Conservation (phyloP, 92 coral and sea anemone species). For the Phenganax marumi region DNA sequence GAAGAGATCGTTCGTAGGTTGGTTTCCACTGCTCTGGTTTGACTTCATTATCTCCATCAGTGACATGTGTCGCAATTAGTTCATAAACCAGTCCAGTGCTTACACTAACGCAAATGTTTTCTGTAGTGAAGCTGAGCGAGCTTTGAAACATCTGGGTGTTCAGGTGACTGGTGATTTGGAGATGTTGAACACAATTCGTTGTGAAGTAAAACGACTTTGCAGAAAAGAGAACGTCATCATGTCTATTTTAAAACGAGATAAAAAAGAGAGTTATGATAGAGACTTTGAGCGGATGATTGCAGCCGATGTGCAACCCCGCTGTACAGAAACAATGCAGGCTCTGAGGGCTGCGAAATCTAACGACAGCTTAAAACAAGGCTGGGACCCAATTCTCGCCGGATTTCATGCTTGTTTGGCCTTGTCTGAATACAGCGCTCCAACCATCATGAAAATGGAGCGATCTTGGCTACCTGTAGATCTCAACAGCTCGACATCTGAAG, state of each 20-base stretch:
- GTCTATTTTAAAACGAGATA: conserved; percentile 77
- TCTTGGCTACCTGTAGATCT: conserved; percentile 84
- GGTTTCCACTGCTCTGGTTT: neutral
- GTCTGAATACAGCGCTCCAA: conserved; percentile 88
- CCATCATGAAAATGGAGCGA: conserved; percentile 73
- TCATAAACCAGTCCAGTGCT: too few species aligned
- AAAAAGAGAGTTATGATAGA: conserved; percentile 58
- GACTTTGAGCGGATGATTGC: conserved; percentile 82
- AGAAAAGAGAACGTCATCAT: conserved; percentile 72
- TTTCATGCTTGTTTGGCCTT: conserved; percentile 86
- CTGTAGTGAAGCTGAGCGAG: conserved; percentile 75
- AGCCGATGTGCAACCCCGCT: conserved; percentile 50
- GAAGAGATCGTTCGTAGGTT: conserved; percentile 92
- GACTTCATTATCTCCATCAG: neutral
- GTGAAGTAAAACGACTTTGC: conserved; percentile 80
- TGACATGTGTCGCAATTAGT: too few species aligned
- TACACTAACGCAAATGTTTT: too few species aligned
- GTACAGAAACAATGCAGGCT: conserved; percentile 26
- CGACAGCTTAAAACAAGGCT: conserved; percentile 81
- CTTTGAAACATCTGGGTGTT: conserved; percentile 74
- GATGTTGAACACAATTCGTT: conserved; percentile 84
- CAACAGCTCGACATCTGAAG: conserved; percentile 90
- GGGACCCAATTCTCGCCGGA: conserved; percentile 96
- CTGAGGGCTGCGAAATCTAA: conserved; percentile 60
- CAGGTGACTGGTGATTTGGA: conserved; percentile 91